phyloP scores from a whole-genome alignment of 1,140 invertebrate genomes.

The Hypothenemus hampei region DNA sequence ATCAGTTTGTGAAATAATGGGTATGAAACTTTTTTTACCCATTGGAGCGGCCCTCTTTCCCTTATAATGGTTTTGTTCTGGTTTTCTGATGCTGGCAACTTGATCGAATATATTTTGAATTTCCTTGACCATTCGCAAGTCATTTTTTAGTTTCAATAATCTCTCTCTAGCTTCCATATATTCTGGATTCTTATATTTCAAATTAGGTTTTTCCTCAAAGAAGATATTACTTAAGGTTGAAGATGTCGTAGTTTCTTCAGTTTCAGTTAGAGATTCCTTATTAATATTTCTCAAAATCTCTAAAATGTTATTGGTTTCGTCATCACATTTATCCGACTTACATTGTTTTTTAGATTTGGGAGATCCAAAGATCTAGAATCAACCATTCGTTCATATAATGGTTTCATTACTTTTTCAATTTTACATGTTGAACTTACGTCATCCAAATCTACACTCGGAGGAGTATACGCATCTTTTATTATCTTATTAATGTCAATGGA shows the following conservation, averaged over 20 bases:
- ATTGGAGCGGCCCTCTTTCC: not conserved
- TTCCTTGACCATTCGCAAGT: conserved; percentile 28
- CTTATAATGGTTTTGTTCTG: not conserved
- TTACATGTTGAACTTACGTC: no score
- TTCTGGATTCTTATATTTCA: not conserved
- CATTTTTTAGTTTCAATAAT: conserved; percentile 23
- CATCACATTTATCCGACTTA: conserved; percentile 11
- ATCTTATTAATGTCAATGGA: no score
- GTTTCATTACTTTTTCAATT: no score
- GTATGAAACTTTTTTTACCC: not conserved
- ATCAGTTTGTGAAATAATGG: conserved; percentile 1
- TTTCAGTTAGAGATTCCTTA: conserved; percentile 3
- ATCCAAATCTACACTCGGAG: no score
- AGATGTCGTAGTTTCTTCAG: not conserved
- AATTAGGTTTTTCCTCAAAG: no score
- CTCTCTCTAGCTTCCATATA: not conserved
- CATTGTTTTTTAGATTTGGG: conserved; percentile 13
- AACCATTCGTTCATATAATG: no score
- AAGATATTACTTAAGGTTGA: no score
- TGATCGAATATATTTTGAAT: conserved; percentile 26
- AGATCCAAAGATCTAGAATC: not conserved
- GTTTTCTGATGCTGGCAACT: conserved; percentile 1
- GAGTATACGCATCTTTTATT: no score
- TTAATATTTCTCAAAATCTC: conserved; percentile 6
- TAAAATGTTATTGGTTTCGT: conserved; percentile 15